Evolutionary conservation across 2,797 vertebrate genomes (phyloP).

Genomic region (Esox lucius): DNA sequence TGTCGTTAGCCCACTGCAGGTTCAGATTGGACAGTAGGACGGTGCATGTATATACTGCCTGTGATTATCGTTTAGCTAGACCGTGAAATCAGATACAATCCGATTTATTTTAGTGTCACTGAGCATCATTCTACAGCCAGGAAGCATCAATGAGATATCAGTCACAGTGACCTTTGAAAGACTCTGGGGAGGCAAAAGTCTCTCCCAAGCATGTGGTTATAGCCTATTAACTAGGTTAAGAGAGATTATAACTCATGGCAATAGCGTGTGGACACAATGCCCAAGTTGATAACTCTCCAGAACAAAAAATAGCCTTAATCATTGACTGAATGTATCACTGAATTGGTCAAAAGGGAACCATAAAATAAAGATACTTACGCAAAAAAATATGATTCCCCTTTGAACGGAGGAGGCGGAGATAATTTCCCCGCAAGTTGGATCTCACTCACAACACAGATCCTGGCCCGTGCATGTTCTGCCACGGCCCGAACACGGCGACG

Average conservation of each 20-base stretch:
- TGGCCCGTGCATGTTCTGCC: not conserved
- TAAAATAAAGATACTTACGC: not conserved
- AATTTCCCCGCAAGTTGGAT: constrained; percentile 36
- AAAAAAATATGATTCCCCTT: constrained; percentile 29
- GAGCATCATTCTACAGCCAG: not conserved
- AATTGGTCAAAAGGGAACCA: not conserved
- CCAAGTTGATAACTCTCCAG: not conserved
- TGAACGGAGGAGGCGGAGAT: constrained; percentile 35
- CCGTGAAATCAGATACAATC: not conserved
- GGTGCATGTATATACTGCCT: not conserved
- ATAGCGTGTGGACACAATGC: not conserved
- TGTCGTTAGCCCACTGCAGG: not conserved
- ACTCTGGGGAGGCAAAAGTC: not conserved
- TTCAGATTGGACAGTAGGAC: not conserved
- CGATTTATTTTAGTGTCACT: not conserved
- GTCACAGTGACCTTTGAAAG: constrained; percentile 5
- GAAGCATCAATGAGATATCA: not conserved
- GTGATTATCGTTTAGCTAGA: not conserved
- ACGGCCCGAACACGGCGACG: not conserved
- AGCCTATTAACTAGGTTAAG: not conserved
- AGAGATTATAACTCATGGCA: not conserved
- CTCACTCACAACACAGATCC: constrained; percentile 32
- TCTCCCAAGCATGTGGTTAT: not conserved
- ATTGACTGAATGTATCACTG: not conserved
- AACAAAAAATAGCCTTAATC: not conserved